Conservation (phyloP, 2,797 vertebrate species). For the Steatocranus sp. region DNA sequence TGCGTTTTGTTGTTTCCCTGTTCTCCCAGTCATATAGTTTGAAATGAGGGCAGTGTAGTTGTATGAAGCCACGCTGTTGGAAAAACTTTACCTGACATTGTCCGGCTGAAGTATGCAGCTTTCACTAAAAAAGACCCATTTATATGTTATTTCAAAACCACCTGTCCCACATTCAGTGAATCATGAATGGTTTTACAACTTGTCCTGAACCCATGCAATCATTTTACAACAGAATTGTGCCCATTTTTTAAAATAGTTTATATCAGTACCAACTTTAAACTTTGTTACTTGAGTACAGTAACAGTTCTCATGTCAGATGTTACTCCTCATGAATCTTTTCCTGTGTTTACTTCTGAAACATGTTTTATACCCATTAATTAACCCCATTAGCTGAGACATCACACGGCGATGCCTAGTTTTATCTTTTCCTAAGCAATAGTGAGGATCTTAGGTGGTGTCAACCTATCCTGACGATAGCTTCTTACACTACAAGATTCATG, state of each 20-base stretch:
- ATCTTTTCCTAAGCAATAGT: neutral
- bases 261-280: neutral
- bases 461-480: conserved; percentile 35
- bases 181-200: neutral
- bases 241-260: neutral
- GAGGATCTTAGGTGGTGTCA: conserved; percentile 25
- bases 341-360: neutral
- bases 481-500: conserved; percentile 47
- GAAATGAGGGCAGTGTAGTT: neutral
- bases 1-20: neutral
- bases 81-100: neutral
- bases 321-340: neutral
- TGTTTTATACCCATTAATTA: neutral
- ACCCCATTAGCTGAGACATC: neutral
- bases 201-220: neutral
- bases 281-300: neutral
- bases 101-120: neutral
- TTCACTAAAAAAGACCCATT: neutral
- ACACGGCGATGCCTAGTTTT: neutral
- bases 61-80: neutral
- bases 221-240: neutral
- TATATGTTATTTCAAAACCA: neutral
- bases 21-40: neutral
- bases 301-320: neutral
- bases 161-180: neutral